Conservation (phyloP, 1,140 invertebrate species). For the Anagrus nilaparvatae region DNA sequence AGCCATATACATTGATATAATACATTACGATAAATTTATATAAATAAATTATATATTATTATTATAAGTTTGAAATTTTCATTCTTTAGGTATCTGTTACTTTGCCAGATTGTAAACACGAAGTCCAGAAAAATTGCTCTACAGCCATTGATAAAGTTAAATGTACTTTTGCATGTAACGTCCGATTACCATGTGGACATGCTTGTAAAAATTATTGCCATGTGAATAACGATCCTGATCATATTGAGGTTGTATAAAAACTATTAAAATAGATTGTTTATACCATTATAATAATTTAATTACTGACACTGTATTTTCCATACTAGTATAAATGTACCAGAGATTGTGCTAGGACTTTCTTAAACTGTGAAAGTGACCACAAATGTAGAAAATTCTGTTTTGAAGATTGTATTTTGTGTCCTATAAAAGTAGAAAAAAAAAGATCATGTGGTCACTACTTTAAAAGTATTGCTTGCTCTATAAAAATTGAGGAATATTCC, state of each 20-base stretch:
- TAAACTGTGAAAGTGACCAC: constrained; percentile 26
- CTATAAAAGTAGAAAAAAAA: constrained; percentile 34
- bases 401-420: constrained; percentile 43
- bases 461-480: neutral
- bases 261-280: no score
- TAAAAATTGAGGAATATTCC: neutral
- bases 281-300: no score
- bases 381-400: constrained; percentile 40
- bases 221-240: no score
- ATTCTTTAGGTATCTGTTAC: neutral
- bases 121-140: neutral
- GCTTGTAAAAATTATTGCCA: no score
- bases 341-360: neutral
- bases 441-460: constrained; percentile 33
- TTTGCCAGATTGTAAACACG: constrained; percentile 2
- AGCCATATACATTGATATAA: no score
- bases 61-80: no score
- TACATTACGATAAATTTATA: no score
- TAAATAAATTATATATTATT: no score
- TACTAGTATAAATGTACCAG: constrained; percentile 2
- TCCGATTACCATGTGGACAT: no score
- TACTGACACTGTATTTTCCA: no score
- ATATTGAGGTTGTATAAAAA: no score
- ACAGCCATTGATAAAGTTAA: neutral
- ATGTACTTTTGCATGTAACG: constrained; percentile 1